Evolutionary conservation across 2,888 invertebrate species (phyloP), one percentile per base, ranked within the genome.

Genomic region (Oegoconia quadripuncta): DNA sequence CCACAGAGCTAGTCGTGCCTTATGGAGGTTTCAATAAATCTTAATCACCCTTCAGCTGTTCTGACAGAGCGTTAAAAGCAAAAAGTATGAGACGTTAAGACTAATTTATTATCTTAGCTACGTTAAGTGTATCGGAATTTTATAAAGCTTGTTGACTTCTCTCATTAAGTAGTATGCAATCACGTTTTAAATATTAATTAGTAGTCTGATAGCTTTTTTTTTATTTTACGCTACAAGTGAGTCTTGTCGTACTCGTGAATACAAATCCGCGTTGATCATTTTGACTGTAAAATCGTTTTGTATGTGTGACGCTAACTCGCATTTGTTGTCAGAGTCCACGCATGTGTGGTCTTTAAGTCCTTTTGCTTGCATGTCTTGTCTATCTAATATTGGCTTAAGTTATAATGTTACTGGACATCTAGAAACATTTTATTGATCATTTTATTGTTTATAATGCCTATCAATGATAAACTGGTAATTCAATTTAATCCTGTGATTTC

Each of bases 21-120:
- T 47, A 44, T 25, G 41, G 13, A 41, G 44, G 39, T 28, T 36
- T 37, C 47, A 40, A 55, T 59, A 55, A 57, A 60, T 59, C 51
- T 54, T 56, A 49, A 54, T 56, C 50, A 48, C 39, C 46, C 42
- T 46, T 51, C 32, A 47, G 27, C 26, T 37, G 38, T 39, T 35
- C 41, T 42, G 47, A 54, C 43, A 42, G 32, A 31, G 44, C 44
- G 48, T 48, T 50, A 48, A 50, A 53, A 52, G 40, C 37, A 53
- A 53, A 52, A 55, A 56, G 38, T 32, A 27, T 29, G 32, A 44
- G 34, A 37, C 36, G 41, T 40, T n/a, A 41, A 38, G 37, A 28
- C 27, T 52, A 44, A 50, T 57, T 52, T 53, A 52, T 49, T 42
- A 48, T 44, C 20, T 29, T 27, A 23, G 35, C 31, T 42, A 37